Conservation (phyloP, 2,113 vertebrate genomes). For the Spea multiplicata region DNA sequence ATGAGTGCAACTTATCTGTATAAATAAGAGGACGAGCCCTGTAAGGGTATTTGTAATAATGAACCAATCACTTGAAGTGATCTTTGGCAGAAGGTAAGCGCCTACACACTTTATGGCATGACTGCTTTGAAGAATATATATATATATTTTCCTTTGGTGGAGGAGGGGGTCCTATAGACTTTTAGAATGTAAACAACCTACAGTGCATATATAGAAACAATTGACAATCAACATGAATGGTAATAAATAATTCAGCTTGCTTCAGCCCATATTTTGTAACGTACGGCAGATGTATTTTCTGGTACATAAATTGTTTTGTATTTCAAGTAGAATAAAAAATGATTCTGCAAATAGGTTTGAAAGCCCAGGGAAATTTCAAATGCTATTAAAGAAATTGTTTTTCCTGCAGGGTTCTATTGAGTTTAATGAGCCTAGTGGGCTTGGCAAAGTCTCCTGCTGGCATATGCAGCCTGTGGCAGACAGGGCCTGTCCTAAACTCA, state of each 20-base stretch:
- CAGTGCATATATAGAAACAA: conserved; percentile 37
- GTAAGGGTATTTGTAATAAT: no score
- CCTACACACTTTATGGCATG: no score
- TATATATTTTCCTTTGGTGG: no score
- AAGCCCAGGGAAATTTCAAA: conserved; percentile 54
- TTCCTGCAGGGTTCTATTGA: conserved; percentile 55
- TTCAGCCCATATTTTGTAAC: conserved; percentile 40
- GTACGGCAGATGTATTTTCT: conserved; percentile 45
- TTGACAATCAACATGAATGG: conserved; percentile 39
- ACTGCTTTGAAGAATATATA: no score
- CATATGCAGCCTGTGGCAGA: conserved; percentile 49
- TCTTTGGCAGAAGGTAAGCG: no score
- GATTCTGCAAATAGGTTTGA: conserved; percentile 50
- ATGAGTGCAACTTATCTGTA: no score
- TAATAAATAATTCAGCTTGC: conserved; percentile 46
- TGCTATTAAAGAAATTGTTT: conserved; percentile 54
- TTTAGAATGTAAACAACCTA: conserved; percentile 4
- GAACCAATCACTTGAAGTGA: no score
- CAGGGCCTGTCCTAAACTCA: conserved; percentile 50
- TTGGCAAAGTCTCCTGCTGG: conserved; percentile 56
- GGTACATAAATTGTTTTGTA: conserved; percentile 46
- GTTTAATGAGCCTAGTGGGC: conserved; percentile 59
- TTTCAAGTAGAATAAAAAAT: conserved; percentile 48
- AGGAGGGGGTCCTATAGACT: no score
- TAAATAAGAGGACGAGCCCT: no score